phyloP scores from a whole-genome alignment of 1,140 invertebrate species.

The Musca domestica region DNA sequence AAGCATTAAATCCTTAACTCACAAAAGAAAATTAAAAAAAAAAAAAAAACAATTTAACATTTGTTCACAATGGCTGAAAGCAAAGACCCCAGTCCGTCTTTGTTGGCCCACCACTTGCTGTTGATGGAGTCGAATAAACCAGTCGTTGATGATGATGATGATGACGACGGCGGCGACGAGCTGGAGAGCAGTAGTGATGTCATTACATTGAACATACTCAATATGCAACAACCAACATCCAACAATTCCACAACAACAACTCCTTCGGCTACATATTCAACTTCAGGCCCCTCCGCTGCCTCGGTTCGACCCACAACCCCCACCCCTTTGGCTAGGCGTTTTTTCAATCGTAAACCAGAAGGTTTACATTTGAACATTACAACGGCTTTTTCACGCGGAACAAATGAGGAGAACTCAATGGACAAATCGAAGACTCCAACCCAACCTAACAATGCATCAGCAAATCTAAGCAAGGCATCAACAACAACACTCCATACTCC shows the following conservation, averaged over 20 bases:
- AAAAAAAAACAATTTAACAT: neutral
- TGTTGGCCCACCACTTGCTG: neutral
- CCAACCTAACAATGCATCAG: neutral
- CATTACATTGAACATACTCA: constrained; percentile 8
- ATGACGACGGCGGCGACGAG: too few species aligned
- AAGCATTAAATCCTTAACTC: too few species aligned
- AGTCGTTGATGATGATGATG: neutral
- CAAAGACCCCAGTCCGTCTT: neutral
- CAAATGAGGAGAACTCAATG: constrained; percentile 5
- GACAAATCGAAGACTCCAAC: neutral
- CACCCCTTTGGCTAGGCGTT: neutral
- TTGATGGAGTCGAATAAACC: neutral
- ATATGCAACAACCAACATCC: neutral
- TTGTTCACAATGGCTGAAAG: neutral
- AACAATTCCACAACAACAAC: neutral
- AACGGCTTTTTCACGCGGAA: neutral
- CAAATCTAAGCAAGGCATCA: neutral
- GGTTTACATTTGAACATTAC: constrained; percentile 10
- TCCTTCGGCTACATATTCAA: neutral
- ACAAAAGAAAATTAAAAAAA: neutral
- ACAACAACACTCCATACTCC: constrained; percentile 24
- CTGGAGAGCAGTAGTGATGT: neutral
- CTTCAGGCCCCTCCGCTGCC: too few species aligned
- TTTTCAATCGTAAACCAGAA: constrained; percentile 1
- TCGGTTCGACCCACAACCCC: neutral